phyloP scores from a whole-genome alignment of 2,113 vertebrate genomes.

The Muntiacus reevesi region DNA sequence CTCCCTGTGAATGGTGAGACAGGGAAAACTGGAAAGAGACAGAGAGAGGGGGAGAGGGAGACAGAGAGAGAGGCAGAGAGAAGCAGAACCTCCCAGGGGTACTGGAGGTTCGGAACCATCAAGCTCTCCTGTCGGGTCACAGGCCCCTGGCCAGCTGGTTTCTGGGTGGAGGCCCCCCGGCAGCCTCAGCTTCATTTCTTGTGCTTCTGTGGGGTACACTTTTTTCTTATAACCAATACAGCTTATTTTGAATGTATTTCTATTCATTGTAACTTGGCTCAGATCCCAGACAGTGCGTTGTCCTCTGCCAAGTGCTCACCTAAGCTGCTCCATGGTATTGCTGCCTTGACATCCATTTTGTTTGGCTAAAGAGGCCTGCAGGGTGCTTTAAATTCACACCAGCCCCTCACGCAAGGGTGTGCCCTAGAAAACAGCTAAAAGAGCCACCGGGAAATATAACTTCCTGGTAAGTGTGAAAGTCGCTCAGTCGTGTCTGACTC shows the following conservation, averaged over 20 bases:
- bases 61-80: neutral
- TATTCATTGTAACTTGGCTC: neutral
- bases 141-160: neutral
- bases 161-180: neutral
- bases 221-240: neutral
- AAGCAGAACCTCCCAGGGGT: neutral
- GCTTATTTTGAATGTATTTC: neutral
- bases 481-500: fast-evolving
- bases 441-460: neutral
- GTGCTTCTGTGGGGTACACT: neutral
- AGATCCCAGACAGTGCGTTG: neutral
- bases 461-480: neutral
- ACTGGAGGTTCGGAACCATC: neutral
- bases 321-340: neutral
- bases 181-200: neutral
- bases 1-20: neutral
- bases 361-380: neutral
- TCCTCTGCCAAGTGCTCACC: neutral
- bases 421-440: neutral
- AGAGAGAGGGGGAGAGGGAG: fast-evolving
- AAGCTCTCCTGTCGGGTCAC: no score
- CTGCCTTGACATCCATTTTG: neutral
- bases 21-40: neutral
- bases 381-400: neutral
- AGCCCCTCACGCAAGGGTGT: neutral